Conservation (phyloP, 1,140 invertebrate species). For the Spodoptera litura region DNA sequence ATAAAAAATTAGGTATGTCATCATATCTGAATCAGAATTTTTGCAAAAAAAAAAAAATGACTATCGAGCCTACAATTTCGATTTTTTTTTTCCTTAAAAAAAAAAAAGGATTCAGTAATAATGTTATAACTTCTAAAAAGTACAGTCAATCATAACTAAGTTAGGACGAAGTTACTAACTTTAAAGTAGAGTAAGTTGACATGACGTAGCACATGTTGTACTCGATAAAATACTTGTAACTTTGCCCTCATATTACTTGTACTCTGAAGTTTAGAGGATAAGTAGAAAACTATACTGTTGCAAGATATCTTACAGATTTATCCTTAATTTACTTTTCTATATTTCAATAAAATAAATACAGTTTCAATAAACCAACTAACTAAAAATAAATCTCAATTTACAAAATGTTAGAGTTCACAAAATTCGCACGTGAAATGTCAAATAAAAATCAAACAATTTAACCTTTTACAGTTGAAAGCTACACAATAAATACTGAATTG, state of each 20-base stretch:
- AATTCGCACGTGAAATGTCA: not conserved
- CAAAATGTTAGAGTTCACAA: too few relatives aligned
- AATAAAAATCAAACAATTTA: conserved; percentile 11
- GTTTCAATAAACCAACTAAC: too few relatives aligned
- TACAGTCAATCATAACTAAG: not conserved
- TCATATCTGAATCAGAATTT: too few relatives aligned
- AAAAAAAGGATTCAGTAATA: too few relatives aligned
- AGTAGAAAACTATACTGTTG: not conserved
- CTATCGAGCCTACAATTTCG: too few relatives aligned
- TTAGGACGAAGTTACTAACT: conserved; percentile 8
- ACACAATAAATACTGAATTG: conserved; percentile 24
- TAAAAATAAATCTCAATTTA: too few relatives aligned
- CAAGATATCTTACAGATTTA: not conserved
- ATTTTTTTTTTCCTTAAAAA: too few relatives aligned
- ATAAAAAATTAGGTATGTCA: too few relatives aligned
- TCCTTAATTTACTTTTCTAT: too few relatives aligned
- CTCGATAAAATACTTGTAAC: conserved; percentile 23
- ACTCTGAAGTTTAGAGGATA: not conserved
- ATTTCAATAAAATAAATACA: too few relatives aligned
- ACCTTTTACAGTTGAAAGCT: not conserved
- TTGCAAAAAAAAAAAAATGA: too few relatives aligned
- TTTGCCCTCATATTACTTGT: conserved; percentile 3
- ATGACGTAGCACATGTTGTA: conserved; percentile 2
- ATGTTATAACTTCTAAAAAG: not conserved
- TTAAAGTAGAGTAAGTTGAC: conserved; percentile 13